These are phyloP conservation scores for Limnephilus rhombicus DNA, from an alignment of 2,888 invertebrate species.

Conservation along the genomic window DNA sequence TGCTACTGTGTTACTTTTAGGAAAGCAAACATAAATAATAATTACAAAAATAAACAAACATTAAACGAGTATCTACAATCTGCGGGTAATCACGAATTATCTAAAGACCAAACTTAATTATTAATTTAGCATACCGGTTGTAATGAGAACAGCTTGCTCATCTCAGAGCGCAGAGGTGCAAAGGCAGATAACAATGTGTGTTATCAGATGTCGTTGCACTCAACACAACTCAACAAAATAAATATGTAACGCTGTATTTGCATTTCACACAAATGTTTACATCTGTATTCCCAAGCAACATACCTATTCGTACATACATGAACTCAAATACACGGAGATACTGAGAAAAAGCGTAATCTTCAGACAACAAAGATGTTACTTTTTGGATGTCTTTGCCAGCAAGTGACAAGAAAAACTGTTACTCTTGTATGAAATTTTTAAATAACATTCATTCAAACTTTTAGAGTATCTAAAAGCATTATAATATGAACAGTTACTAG, in stretches of 20 bases:
- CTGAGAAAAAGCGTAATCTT: background rate
- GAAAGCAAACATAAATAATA: background rate
- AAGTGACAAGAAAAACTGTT: too few species aligned
- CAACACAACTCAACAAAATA: background rate
- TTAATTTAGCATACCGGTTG: background rate
- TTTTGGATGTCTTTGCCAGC: background rate
- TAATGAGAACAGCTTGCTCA: background rate
- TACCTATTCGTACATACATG: background rate
- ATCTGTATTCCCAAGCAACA: background rate
- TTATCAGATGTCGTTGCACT: slow-evolving; percentile 22
- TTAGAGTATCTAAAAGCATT: too few species aligned
- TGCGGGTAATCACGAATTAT: background rate
- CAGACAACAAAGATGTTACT: background rate
- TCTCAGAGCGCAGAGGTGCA: background rate
- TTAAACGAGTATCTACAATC: background rate
- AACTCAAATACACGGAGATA: background rate
- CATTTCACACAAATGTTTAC: background rate
- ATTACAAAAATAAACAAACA: background rate
- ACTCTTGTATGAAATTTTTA: too few species aligned
- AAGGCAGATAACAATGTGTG: background rate
- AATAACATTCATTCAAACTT: too few species aligned
- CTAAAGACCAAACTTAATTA: background rate
- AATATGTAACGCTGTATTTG: background rate
- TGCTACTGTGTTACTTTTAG: background rate
- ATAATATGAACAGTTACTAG: too few species aligned